These are phyloP conservation scores for Eublepharis macularius DNA, from an alignment of 2,113 vertebrate genomes.

Conservation along the genomic window DNA sequence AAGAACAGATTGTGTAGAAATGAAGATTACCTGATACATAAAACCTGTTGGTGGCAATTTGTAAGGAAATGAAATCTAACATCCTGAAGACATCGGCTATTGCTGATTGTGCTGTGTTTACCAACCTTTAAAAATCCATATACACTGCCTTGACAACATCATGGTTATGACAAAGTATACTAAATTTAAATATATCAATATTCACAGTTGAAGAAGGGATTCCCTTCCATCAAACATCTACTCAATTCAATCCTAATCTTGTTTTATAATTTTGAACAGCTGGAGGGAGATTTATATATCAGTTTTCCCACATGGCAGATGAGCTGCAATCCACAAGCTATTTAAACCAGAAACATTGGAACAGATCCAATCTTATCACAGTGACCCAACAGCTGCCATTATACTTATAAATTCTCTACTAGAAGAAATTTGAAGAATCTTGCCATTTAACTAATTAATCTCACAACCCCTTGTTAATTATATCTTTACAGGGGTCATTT, in stretches of 20 bases:
- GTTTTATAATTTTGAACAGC: background rate
- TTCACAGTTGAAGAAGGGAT: no score
- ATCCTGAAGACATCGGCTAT: background rate
- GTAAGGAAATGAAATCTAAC: slow-evolving; percentile 20
- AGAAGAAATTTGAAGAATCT: background rate
- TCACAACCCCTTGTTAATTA: background rate
- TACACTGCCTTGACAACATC: no score
- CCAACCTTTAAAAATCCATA: no score
- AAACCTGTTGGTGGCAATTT: slow-evolving; percentile 37
- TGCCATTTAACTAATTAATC: background rate
- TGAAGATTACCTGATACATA: slow-evolving; percentile 20
- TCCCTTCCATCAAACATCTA: no score
- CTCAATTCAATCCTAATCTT: background rate
- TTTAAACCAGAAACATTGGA: background rate
- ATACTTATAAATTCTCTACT: background rate
- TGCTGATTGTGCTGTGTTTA: no score
- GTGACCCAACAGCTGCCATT: no score
- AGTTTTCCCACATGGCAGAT: background rate
- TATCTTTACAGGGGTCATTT: no score
- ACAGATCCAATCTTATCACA: background rate
- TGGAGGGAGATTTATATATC: background rate
- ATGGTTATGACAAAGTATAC: no score
- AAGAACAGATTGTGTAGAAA: slow-evolving; percentile 42
- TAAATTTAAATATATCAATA: no score
- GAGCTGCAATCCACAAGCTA: background rate